Evolutionary conservation across 2,113 vertebrate species (phyloP).

Genomic region (Camarhynchus parvulus): DNA sequence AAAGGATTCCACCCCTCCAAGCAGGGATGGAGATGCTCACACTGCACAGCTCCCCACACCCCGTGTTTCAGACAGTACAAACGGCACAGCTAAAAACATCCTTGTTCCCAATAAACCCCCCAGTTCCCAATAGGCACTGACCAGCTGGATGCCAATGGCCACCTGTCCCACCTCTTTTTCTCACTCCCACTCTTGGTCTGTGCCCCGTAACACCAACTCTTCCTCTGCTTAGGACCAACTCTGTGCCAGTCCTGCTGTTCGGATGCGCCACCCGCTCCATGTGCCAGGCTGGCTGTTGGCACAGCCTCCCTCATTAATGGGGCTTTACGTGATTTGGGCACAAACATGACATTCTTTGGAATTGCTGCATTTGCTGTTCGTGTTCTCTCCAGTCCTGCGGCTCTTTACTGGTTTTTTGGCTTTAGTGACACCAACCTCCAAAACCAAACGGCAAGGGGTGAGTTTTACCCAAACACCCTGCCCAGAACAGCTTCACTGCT

Average conservation of each 20-base stretch:
- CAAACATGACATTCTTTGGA: background rate
- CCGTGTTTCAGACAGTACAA: background rate
- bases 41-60: rapidly evolving
- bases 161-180: background rate
- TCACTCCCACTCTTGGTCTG: background rate
- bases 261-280: rapidly evolving
- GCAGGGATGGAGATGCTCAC: background rate
- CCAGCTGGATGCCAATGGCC: background rate
- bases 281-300: background rate
- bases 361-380: background rate
- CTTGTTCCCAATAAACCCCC: background rate
- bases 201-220: rapidly evolving
- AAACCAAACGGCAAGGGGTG: rapidly evolving
- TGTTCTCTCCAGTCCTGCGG: background rate
- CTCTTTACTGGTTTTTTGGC: background rate
- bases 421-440: background rate
- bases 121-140: rapidly evolving
- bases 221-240: background rate
- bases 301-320: background rate
- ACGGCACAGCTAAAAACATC: rapidly evolving
- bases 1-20: background rate
- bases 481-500: background rate
- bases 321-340: background rate
- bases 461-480: background rate
- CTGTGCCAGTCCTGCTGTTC: background rate